phyloP scores from a whole-genome alignment of 2,888 invertebrate species.

The Heteromyza rotundicornis region DNA sequence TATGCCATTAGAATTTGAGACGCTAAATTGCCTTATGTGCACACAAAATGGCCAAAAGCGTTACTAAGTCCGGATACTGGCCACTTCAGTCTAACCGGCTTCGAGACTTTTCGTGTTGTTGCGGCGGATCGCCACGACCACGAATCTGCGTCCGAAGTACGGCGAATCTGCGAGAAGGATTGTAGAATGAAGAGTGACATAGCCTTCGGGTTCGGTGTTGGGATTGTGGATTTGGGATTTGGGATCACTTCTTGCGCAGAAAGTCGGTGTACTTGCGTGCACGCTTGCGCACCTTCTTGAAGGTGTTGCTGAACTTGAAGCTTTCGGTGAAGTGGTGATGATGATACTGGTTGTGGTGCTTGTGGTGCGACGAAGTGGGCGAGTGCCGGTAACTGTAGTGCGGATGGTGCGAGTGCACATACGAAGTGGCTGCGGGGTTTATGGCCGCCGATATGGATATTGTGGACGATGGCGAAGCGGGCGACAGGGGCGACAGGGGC shows the following conservation, averaged over 20 bases:
- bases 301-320: slow-evolving; percentile 57
- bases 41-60: too few relatives aligned
- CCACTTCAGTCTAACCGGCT: neutral
- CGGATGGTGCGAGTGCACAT: slow-evolving; percentile 44
- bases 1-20: neutral
- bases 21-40: too few relatives aligned
- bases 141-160: slow-evolving; percentile 54
- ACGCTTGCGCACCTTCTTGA: slow-evolving; percentile 59
- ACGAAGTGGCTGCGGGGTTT: slow-evolving; percentile 49
- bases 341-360: slow-evolving; percentile 41
- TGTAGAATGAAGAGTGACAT: slow-evolving; percentile 11
- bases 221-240: neutral
- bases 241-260: slow-evolving; percentile 57
- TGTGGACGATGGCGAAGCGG: slow-evolving; percentile 38
- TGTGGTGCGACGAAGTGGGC: slow-evolving; percentile 11
- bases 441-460: slow-evolving; percentile 41
- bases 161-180: slow-evolving; percentile 50
- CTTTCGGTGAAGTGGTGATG: slow-evolving; percentile 54
- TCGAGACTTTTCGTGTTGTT: slow-evolving; percentile 32
- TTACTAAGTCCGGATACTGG: neutral
- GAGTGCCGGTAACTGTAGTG: slow-evolving; percentile 25
- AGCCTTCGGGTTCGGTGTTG: too few relatives aligned
- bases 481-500: slow-evolving; percentile 51
- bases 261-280: slow-evolving; percentile 62
- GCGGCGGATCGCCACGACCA: slow-evolving; percentile 48